Base-by-base conservation (phyloP, 64 coral and sea anemone species). In the Pocillopora verrucosa region DNA sequence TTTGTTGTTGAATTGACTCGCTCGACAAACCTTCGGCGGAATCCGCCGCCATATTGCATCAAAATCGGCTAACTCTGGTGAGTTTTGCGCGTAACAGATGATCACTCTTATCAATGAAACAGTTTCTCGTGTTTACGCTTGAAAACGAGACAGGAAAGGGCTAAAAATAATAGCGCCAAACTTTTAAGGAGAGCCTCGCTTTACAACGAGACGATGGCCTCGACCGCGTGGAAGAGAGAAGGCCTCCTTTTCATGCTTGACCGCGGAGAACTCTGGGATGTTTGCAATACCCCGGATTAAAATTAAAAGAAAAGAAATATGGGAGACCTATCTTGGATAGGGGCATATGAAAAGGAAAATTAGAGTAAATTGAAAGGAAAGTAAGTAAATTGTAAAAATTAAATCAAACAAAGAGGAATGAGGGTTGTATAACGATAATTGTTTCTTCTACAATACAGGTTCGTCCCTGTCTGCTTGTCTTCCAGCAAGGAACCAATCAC, bases 91-190 rank as follows among this genome's bases (percentile, higher is more conserved):
- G 9, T 36, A 38, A 26, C 63, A 89, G 61, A 72, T 76, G 34
- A 62, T 51, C 34, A 68, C 51, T 60, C 58, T 58, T 91, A 73
- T 96, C 41, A 75, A 60, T 87, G 41, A 96, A 59, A 34, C 22
- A 57, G 64, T 91, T 80, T 74, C 25, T 65, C 82, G 77, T 97
- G 91, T 94, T 97, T 97, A 97, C 84, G 92, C 92, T 90, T 93
- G 91, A 93, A 97, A 97, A 75, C 95, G 95, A 97, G 95, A 97
- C 95, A 97, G 78, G 89, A 69, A 89, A 90, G 86, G 76, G 88
- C 88, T 93, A 93, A 90, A 96, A 93, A 96, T 96, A 93, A 91
- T 68, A 89, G 79, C 92, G 61, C 78, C 67, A 84, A 76, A 84
- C 73, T 76, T 80, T 80, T 36, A 76, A 88, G 88, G 72, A 92